A percentile compares a stretch with the other conserved stretches of the same genome.
These are phyloP conservation scores for Haliaeetus leucogaster DNA, from an alignment of 2,113 vertebrate species.

Conservation along the genomic window DNA sequence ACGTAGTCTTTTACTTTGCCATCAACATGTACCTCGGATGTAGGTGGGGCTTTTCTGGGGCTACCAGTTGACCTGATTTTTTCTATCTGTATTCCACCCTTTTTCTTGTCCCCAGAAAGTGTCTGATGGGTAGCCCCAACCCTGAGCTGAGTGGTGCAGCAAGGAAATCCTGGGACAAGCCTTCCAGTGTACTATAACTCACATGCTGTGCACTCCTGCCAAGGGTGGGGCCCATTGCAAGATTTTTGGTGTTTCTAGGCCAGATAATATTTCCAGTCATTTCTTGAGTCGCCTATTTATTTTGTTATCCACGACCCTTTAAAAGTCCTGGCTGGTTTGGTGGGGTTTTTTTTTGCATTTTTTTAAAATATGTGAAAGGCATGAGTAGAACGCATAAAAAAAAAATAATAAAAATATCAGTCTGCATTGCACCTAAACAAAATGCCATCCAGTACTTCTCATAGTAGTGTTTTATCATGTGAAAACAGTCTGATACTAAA, in stretches of 20 bases:
- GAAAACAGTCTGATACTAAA: not conserved
- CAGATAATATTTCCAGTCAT: constrained; percentile 34
- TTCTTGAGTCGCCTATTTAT: not conserved
- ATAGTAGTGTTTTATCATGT: not conserved
- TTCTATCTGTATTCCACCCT: not conserved
- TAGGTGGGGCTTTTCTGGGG: not conserved
- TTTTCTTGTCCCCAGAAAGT: not conserved
- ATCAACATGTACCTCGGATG: not conserved
- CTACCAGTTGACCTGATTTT: not conserved
- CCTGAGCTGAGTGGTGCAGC: not conserved
- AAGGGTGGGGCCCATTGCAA: constrained; percentile 36
- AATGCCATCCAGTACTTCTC: not conserved
- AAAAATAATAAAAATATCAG: not conserved
- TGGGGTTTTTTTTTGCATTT: not conserved
- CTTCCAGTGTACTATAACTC: not conserved
- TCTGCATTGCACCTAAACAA: not conserved
- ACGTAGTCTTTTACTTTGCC: not conserved
- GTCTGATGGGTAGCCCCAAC: not conserved
- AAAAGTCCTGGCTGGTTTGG: not conserved
- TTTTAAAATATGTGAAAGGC: not conserved
- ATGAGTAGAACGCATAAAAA: not conserved
- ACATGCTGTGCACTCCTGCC: not conserved
- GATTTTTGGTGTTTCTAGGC: constrained; percentile 15
- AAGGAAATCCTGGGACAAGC: not conserved
- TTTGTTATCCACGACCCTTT: not conserved